Conservation (phyloP, 1,140 invertebrate species). For the Drosophila pectinifera region DNA sequence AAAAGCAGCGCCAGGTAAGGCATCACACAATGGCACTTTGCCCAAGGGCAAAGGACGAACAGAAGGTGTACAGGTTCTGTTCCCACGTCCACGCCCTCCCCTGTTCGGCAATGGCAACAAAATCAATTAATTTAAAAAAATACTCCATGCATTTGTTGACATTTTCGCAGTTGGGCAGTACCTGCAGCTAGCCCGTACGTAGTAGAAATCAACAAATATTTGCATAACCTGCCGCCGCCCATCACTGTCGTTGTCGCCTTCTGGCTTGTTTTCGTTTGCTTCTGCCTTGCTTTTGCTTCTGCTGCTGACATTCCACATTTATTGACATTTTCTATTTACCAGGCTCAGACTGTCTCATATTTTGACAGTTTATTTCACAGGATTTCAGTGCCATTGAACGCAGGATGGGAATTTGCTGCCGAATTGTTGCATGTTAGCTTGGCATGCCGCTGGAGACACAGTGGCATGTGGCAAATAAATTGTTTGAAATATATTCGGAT, state of each 20-base stretch:
- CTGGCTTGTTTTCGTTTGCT: slow-evolving; percentile 13
- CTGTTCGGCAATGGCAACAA: slow-evolving; percentile 67
- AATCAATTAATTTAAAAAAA: slow-evolving; percentile 82
- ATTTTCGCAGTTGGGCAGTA: slow-evolving; percentile 38
- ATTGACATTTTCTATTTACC: slow-evolving; percentile 79
- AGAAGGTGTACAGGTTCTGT: slow-evolving; percentile 3
- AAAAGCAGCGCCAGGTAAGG: slow-evolving; percentile 20
- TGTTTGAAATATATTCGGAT: slow-evolving; percentile 26
- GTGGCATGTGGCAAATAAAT: slow-evolving; percentile 59
- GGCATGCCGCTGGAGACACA: slow-evolving; percentile 37
- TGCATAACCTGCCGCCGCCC: slow-evolving; percentile 47
- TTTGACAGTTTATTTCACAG: slow-evolving; percentile 68
- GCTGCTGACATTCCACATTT: slow-evolving; percentile 38
- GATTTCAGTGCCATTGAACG: slow-evolving; percentile 36
- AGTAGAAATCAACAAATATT: slow-evolving; percentile 56
- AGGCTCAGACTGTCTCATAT: slow-evolving; percentile 40
- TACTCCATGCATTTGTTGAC: slow-evolving; percentile 56
- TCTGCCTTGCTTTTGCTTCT: slow-evolving; percentile 4
- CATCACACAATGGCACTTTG: slow-evolving; percentile 41
- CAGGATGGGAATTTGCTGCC: slow-evolving; percentile 33
- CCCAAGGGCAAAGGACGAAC: slow-evolving; percentile 36
- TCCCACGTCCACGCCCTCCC: neutral
- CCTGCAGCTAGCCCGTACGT: slow-evolving; percentile 2
- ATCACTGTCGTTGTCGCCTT: neutral
- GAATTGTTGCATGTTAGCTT: slow-evolving; percentile 58